Evolutionary conservation across 2,113 vertebrate species (phyloP).

Genomic region (Bostrychus sinensis): DNA sequence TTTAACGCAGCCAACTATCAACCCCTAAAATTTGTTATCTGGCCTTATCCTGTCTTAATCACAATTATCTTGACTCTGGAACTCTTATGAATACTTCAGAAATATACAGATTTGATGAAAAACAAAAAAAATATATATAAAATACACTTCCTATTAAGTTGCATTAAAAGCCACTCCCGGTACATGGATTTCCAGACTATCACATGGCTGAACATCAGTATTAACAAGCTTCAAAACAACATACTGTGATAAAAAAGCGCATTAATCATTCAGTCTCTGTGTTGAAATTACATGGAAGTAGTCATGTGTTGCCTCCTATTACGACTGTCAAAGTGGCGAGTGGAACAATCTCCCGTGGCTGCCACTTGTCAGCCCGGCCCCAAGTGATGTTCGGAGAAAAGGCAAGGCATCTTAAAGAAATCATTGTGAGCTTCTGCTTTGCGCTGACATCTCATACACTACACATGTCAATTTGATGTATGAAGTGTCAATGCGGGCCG

Average conservation of each 20-base stretch:
- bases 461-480: slow-evolving; percentile 37
- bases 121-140: no score
- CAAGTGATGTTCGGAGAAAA: slow-evolving; percentile 30
- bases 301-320: slow-evolving; percentile 23
- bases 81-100: no score
- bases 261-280: slow-evolving; percentile 16
- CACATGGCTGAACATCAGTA: not conserved
- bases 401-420: slow-evolving; percentile 30
- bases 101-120: no score
- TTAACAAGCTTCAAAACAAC: slow-evolving; percentile 3
- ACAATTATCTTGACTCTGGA: no score
- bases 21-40: no score
- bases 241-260: slow-evolving; percentile 4
- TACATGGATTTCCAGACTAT: slow-evolving; percentile 2
- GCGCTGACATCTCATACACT: slow-evolving; percentile 32
- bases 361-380: slow-evolving; percentile 33
- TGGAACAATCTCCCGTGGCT: slow-evolving; percentile 39
- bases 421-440: slow-evolving; percentile 12
- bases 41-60: no score
- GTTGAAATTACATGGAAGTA: slow-evolving; percentile 28
- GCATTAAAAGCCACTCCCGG: not conserved
- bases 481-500: slow-evolving; percentile 24
- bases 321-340: slow-evolving; percentile 26
- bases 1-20: no score
- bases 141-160: not conserved